Base-by-base conservation (phyloP, 2,888 invertebrate species). In the Pseudanteris insignis region DNA sequence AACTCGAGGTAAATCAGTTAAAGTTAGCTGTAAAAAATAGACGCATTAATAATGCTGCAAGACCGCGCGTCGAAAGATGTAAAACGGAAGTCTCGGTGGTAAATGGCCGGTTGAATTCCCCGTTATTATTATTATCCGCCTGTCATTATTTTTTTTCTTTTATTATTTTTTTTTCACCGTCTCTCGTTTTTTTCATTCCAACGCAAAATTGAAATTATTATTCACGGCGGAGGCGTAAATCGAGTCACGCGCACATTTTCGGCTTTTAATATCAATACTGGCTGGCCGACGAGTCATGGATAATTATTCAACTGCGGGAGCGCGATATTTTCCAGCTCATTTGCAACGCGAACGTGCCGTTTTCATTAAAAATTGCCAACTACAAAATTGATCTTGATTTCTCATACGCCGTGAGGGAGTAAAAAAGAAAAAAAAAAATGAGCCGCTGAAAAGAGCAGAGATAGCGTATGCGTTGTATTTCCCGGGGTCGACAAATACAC, bases 401-500 rank as follows among this genome's bases (percentile, higher is more conserved):
- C 30, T n/a, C n/a, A n/a, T n/a, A n/a, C n/a, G n/a, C n/a, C n/a
- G n/a, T 21, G 28, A 11, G 38, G 25, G 21, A 34, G 33, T 43
- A 47, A 41, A 51, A 11, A 8, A 18, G 7, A 7, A 7, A 30
- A 30, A 44, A 54, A 54, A 9, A 12, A 26, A 38, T 38, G 44
- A 33, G 44, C 36, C 30, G 26, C 6, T 12, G 57, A 47, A 57
- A 48, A 43, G 29, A 34, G 41, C 48, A 41, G 41, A 29, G 57
- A 48, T 43, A 44, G 50, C 48, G 43, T 50, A 37, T 33, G 50
- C 28, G 38, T 32, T 26, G 44, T 44, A 44, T 70, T 74, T 72
- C 71, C 72, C 70, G 65, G 69, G 59, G 65, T 63, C 65, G 69
- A 64, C 65, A 48, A 67, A 67, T 68, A 68, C 68, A 63, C 40